phyloP scores from a whole-genome alignment of 1,140 invertebrate genomes.

The Maniola jurtina region DNA sequence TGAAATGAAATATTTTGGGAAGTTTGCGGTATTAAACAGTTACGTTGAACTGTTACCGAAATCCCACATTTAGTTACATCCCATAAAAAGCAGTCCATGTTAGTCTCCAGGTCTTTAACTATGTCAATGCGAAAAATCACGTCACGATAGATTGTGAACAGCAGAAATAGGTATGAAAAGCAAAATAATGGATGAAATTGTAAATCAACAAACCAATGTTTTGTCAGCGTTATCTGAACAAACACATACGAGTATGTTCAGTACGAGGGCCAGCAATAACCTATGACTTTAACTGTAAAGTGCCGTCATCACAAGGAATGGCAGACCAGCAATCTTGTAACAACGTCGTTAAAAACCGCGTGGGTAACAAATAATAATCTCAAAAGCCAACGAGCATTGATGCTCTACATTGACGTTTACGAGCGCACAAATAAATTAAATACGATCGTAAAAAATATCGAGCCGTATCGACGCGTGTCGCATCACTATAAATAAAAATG shows the following conservation, averaged over 20 bases:
- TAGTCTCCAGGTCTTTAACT: no score
- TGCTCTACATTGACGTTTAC: conserved; percentile 63
- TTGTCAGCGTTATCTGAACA: background rate
- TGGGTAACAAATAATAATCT: conserved; percentile 63
- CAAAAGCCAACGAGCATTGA: conserved; percentile 50
- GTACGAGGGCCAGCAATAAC: background rate
- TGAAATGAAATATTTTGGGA: background rate
- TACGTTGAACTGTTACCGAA: no score
- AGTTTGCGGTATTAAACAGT: no score
- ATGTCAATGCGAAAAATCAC: no score
- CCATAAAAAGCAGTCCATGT: no score
- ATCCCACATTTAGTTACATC: no score
- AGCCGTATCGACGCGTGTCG: conserved; percentile 61
- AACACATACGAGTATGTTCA: background rate
- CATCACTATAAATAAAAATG: conserved; percentile 64
- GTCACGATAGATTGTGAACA: no score
- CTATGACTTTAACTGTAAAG: conserved; percentile 11
- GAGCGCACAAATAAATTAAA: conserved; percentile 69
- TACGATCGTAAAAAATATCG: conserved; percentile 67
- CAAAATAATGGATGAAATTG: no score
- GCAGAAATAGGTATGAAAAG: no score
- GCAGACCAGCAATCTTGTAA: conserved; percentile 54
- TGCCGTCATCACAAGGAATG: conserved; percentile 10
- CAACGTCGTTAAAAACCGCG: conserved; percentile 63
- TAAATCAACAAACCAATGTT: background rate